Percentiles rank a stretch among this genome's conserved stretches.
These are phyloP conservation scores for Maylandia zebra DNA, from an alignment of 2,113 vertebrate genomes.

Conservation along the genomic window DNA sequence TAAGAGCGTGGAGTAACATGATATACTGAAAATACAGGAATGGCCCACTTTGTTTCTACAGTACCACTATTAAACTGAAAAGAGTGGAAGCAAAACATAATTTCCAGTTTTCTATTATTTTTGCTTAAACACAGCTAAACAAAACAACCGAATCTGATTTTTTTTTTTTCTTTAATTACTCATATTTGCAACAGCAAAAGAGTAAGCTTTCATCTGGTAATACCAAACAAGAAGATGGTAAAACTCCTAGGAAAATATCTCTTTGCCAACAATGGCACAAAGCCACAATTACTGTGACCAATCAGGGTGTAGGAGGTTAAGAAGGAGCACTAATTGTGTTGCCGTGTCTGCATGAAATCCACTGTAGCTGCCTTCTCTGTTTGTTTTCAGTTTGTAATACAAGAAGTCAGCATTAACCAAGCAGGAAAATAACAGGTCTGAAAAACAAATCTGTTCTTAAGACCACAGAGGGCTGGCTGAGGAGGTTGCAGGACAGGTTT, in stretches of 20 bases:
- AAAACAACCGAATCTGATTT: neutral
- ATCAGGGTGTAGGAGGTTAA: neutral
- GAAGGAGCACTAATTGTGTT: neutral
- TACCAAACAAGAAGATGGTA: neutral
- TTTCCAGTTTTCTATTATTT: neutral
- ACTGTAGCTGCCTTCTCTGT: neutral
- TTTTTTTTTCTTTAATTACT: neutral
- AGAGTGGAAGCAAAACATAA: neutral
- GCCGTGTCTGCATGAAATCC: neutral
- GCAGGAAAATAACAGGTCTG: constrained; percentile 46
- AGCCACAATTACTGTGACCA: neutral
- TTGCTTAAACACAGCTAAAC: neutral
- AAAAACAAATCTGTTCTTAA: constrained; percentile 49
- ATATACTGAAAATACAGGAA: neutral
- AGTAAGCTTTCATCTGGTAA: neutral
- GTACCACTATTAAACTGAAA: neutral
- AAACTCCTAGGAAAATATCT: neutral
- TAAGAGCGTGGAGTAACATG: neutral
- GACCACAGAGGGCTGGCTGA: neutral
- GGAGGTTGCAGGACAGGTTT: constrained; percentile 57
- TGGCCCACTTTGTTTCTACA: neutral
- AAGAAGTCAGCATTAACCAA: constrained; percentile 33
- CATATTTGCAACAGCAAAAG: neutral
- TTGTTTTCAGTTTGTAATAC: constrained; percentile 14
- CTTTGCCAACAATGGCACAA: neutral